These are phyloP conservation scores for Drosophila sucinea DNA, from an alignment of 1,140 invertebrate species.

Conservation along the genomic window DNA sequence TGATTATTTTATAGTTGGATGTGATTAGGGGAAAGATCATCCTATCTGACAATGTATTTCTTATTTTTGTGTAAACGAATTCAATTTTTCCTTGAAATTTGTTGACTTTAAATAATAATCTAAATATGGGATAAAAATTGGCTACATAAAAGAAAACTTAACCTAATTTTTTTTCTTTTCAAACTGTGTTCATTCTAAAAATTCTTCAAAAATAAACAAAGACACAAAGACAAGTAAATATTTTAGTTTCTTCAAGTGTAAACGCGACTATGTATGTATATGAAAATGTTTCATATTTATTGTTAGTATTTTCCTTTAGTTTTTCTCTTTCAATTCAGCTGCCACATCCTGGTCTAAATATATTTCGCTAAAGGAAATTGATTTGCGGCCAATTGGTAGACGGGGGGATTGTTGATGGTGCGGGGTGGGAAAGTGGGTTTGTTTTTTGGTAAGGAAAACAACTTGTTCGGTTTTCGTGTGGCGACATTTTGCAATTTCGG, in stretches of 20 bases:
- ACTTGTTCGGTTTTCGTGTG: not conserved
- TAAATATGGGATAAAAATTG: no score
- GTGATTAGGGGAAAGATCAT: no score
- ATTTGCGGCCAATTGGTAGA: constrained; percentile 52
- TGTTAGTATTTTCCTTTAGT: not conserved
- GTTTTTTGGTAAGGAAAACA: not conserved
- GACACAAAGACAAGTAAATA: no score
- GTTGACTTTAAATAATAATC: no score
- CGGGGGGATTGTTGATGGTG: not conserved
- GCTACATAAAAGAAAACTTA: no score
- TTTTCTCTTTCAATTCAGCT: constrained; percentile 37
- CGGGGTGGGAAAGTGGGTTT: not conserved
- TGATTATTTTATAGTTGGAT: no score
- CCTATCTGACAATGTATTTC: no score
- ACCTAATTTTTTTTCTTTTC: no score
- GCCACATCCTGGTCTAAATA: constrained; percentile 67
- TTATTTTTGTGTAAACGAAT: no score
- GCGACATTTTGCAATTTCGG: constrained; percentile 42
- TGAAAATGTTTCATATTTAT: constrained; percentile 1
- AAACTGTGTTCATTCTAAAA: no score
- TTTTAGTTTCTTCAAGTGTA: not conserved
- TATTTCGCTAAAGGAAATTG: constrained; percentile 73
- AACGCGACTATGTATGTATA: not conserved
- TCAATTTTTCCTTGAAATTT: no score
- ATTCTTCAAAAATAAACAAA: no score